Evolutionary conservation across 2,113 vertebrate species (phyloP).

Genomic region (Antigone vipio): DNA sequence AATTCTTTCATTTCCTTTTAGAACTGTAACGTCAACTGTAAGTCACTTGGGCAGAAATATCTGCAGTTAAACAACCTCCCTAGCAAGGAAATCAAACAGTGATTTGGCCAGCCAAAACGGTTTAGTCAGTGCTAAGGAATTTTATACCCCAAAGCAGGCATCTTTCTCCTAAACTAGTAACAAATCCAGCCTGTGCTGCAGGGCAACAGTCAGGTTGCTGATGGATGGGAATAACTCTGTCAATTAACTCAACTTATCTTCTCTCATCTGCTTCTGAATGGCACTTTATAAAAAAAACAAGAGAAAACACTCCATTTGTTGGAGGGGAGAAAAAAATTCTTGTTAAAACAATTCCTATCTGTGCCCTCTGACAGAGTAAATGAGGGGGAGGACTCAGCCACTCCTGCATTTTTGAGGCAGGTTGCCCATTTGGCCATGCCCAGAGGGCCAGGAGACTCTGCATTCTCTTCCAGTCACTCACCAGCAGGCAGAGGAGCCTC

Average conservation of each 20-base stretch:
- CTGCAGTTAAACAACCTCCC: not conserved
- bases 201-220: not conserved
- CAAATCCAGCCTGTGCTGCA: not conserved
- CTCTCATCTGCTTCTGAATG: not conserved
- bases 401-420: not conserved
- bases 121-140: not conserved
- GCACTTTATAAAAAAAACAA: not conserved
- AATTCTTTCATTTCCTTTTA: not conserved
- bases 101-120: not conserved
- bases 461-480: not conserved
- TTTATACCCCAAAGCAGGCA: not conserved
- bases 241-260: not conserved
- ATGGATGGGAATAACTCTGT: not conserved
- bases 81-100: not conserved
- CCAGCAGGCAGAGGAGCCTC: not conserved
- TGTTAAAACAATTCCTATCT: not conserved
- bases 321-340: not conserved
- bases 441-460: not conserved
- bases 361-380: not conserved
- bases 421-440: not conserved
- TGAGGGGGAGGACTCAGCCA: not conserved
- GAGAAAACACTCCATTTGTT: not conserved
- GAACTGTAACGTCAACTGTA: not conserved
- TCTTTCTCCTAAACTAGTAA: not conserved
- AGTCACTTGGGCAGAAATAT: not conserved